Conservation (phyloP, 2,113 vertebrate species). For the Bufo gargarizans region DNA sequence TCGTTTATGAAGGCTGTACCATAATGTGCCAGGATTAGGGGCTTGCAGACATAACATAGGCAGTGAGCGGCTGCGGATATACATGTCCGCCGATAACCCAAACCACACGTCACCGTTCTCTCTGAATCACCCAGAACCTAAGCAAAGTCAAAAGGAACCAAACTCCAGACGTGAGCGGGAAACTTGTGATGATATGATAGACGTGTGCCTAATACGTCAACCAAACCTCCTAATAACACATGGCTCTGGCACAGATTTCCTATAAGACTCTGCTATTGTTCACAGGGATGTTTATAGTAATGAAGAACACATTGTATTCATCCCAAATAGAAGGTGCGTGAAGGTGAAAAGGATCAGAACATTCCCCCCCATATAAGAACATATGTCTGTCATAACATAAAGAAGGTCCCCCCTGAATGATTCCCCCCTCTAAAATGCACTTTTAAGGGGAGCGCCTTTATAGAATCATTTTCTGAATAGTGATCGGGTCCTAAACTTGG, state of each 20-base stretch:
- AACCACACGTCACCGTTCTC: constrained; percentile 30
- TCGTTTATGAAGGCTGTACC: not conserved
- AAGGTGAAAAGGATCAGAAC: not conserved
- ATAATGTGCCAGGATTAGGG: constrained; percentile 9
- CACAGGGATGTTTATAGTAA: not conserved
- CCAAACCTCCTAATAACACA: not conserved
- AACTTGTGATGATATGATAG: constrained; percentile 26
- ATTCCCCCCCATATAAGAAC: too few species aligned
- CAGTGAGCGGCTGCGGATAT: not conserved
- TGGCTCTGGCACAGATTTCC: not conserved
- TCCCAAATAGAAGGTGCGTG: not conserved
- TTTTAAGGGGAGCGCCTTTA: too few species aligned
- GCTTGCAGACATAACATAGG: not conserved
- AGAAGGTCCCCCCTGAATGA: too few species aligned
- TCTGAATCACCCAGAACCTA: not conserved
- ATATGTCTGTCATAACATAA: too few species aligned
- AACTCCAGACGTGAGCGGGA: not conserved
- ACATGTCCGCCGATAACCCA: not conserved
- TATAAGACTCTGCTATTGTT: not conserved
- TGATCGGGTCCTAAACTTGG: too few species aligned
- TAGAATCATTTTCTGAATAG: too few species aligned
- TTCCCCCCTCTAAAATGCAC: too few species aligned
- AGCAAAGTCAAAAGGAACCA: constrained; percentile 9
- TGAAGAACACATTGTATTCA: not conserved
- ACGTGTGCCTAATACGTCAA: not conserved